Percentiles rank a stretch among this genome's conserved stretches.
Evolutionary conservation across 2,888 invertebrate species (phyloP).

Genomic region (Drosophila limbata): DNA sequence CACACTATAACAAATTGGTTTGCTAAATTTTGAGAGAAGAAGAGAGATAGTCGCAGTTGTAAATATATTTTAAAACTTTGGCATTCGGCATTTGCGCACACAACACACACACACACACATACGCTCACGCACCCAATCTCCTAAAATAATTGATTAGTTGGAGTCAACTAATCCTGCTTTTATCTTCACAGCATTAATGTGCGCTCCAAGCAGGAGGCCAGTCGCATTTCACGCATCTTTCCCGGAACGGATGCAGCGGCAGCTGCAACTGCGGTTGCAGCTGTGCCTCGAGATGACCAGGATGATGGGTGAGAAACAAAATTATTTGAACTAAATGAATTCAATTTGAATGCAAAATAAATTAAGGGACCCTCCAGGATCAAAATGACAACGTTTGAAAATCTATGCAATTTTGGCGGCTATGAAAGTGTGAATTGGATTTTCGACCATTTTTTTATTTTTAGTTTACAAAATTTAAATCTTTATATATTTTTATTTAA

Average conservation of each 20-base stretch:
- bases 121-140: constrained; percentile 17
- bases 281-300: constrained; percentile 86
- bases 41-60: constrained; percentile 5
- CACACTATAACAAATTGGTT: constrained; percentile 37
- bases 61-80: constrained; percentile 19
- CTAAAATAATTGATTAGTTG: neutral
- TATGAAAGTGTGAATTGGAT: no score
- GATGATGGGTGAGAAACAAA: constrained; percentile 87
- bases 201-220: constrained; percentile 87
- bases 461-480: no score
- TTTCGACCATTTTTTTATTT: no score
- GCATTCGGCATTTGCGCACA: constrained; percentile 25
- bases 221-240: constrained; percentile 86
- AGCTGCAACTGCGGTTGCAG: constrained; percentile 85
- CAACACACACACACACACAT: constrained; percentile 8
- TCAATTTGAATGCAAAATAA: no score
- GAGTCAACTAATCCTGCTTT: neutral
- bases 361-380: no score
- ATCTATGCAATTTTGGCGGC: no score
- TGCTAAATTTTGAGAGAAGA: constrained; percentile 23
- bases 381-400: no score
- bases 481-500: no score
- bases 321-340: no score
- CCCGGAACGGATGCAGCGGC: constrained; percentile 87
- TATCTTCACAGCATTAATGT: constrained; percentile 56